Base-by-base conservation (phyloP, 2,888 invertebrate species). In the Neelides folsomi region DNA sequence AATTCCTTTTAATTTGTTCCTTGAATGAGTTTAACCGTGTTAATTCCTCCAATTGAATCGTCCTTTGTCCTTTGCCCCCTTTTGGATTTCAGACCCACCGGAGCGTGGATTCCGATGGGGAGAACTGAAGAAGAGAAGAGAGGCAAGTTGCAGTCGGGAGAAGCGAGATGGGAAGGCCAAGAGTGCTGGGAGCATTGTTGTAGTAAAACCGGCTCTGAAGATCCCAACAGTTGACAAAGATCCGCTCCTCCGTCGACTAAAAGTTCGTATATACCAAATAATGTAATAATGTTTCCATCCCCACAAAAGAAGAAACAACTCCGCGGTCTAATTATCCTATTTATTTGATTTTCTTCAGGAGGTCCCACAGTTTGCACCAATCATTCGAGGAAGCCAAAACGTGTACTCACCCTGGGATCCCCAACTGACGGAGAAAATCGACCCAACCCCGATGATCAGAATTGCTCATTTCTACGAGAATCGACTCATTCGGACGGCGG, bases 331-430 rank as follows among this genome's bases (percentile, higher is more conserved):
- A 47, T 47, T 45, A n/a, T n/a, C n/a, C 35, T 44, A 15, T 38
- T 40, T 38, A 7, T 16, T 51, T 43, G 41, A 19, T 44, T 47
- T 64, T 59, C 48, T 63, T 35, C 72, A 86, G 76, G 81, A 78
- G 63, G 90, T 93, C 64, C 92, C 93, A 2, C 86, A 88, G 71
- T 93, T 94, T 70, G 72, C 92, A 49, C 94, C 94, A 0, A 89
- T 94, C 46, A 87, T 94, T 81, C 72, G 90, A 38, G 89, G 88
- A 0, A 86, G 89, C 0, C 71, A 90, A 1, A 88, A 88, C 40
- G 71, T 89, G 49, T 86, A 90, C 0, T 74, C 73, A 18, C 84
- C 86, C 0, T 76, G 87, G 44, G 92, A 93, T 69, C 83, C 87
- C 0, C 89, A 90, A 68, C 82, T 92, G 1, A 72, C 90, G 18